These are phyloP conservation scores for Meiosimyza decipiens DNA, from an alignment of 2,888 invertebrate species.

Conservation along the genomic window DNA sequence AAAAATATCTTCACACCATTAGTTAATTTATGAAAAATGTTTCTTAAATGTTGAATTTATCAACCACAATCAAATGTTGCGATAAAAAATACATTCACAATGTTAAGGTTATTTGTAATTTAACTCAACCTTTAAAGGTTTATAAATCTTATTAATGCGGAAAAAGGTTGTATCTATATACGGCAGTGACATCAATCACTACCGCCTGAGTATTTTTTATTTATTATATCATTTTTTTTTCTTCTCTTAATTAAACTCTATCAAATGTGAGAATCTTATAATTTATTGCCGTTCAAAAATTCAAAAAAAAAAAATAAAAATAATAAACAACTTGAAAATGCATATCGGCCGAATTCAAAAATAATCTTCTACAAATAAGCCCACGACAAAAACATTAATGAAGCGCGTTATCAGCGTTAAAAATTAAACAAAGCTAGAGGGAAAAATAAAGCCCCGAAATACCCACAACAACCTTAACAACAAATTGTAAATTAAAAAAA, in stretches of 20 bases:
- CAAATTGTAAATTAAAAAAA: neutral
- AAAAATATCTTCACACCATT: too few species aligned
- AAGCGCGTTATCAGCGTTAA: constrained; percentile 10
- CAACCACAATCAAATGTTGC: too few species aligned
- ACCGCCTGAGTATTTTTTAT: neutral
- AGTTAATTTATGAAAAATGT: too few species aligned
- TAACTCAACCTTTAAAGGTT: too few species aligned
- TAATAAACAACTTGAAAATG: too few species aligned
- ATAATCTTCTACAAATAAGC: neutral
- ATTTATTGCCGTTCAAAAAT: neutral
- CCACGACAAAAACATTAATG: constrained; percentile 18
- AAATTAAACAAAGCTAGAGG: neutral
- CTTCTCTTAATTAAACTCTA: too few species aligned
- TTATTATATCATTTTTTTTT: too few species aligned
- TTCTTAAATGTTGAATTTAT: too few species aligned
- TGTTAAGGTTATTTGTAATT: too few species aligned
- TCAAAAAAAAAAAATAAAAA: neutral
- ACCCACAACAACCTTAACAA: neutral
- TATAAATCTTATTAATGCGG: too few species aligned
- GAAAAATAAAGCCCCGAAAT: neutral
- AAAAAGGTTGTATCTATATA: neutral
- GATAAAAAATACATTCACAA: too few species aligned
- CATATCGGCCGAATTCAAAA: constrained; percentile 7
- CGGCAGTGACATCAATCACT: constrained; percentile 4
- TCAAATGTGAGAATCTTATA: neutral